Percentiles rank a stretch among this genome's conserved stretches.
These are phyloP conservation scores for Cettia cetti DNA, from an alignment of 2,113 vertebrate genomes.

Conservation along the genomic window DNA sequence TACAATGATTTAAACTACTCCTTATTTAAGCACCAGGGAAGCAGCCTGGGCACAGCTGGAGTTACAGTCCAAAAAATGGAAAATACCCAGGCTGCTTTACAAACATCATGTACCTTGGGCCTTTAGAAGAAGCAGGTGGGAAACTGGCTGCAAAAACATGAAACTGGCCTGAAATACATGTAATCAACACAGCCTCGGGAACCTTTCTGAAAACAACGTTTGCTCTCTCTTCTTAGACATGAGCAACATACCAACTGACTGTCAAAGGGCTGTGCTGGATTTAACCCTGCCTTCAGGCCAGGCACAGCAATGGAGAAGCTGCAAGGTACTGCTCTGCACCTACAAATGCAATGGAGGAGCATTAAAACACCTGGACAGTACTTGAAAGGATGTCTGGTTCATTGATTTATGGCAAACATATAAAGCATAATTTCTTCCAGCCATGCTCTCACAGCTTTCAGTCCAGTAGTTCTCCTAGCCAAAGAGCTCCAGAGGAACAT, in stretches of 20 bases:
- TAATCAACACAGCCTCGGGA: not conserved
- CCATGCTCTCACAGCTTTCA: not conserved
- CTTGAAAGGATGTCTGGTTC: not conserved
- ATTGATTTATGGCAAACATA: not conserved
- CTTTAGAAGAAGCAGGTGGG: not conserved
- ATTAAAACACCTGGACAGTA: not conserved
- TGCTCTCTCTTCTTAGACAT: not conserved
- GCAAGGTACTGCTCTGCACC: not conserved
- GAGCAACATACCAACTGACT: not conserved
- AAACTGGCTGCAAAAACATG: not conserved
- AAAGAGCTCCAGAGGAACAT: not conserved
- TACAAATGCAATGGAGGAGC: rapidly evolving
- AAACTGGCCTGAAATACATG: not conserved
- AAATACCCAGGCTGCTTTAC: not conserved
- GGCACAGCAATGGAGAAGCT: not conserved
- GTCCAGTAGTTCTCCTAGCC: not conserved
- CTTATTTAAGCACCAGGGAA: not conserved
- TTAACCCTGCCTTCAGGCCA: not conserved
- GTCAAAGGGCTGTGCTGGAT: not conserved
- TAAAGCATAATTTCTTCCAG: not conserved
- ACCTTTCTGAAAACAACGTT: not conserved
- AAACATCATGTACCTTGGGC: not conserved
- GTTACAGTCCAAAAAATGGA: not conserved
- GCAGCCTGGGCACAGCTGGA: not conserved
- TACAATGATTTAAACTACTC: not conserved